Evolutionary conservation across 2,797 vertebrate species (phyloP).

Genomic region (Diglossa cyanea): DNA sequence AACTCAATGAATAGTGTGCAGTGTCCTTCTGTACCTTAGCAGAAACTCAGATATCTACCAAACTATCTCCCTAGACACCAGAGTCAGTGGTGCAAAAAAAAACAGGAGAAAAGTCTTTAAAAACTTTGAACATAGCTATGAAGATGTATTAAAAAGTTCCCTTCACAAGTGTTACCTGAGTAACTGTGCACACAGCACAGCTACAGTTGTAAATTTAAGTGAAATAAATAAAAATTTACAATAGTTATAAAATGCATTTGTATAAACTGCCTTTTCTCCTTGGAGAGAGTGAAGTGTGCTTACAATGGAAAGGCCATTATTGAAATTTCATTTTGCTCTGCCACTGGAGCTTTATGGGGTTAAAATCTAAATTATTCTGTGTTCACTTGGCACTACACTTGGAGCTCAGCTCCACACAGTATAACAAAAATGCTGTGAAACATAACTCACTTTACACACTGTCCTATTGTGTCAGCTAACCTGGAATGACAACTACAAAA

Average conservation of each 20-base stretch:
- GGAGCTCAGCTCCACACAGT: neutral
- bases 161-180: neutral
- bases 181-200: neutral
- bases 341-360: neutral
- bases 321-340: neutral
- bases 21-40: neutral
- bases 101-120: fast-evolving
- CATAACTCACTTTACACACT: neutral
- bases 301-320: neutral
- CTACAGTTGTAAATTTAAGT: neutral
- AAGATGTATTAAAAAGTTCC: neutral
- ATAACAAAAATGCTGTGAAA: neutral
- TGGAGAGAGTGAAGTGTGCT: neutral
- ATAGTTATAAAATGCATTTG: neutral
- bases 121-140: neutral
- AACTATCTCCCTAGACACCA: neutral
- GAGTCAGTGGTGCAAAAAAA: neutral
- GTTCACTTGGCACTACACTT: neutral
- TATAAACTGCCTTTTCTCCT: neutral
- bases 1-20: neutral
- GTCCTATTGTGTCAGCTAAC: neutral
- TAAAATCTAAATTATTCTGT: neutral
- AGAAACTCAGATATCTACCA: neutral
- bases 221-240: neutral
- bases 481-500: neutral